phyloP scores from a whole-genome alignment of 2,888 invertebrate genomes.

The Lithophane ornitopus region DNA sequence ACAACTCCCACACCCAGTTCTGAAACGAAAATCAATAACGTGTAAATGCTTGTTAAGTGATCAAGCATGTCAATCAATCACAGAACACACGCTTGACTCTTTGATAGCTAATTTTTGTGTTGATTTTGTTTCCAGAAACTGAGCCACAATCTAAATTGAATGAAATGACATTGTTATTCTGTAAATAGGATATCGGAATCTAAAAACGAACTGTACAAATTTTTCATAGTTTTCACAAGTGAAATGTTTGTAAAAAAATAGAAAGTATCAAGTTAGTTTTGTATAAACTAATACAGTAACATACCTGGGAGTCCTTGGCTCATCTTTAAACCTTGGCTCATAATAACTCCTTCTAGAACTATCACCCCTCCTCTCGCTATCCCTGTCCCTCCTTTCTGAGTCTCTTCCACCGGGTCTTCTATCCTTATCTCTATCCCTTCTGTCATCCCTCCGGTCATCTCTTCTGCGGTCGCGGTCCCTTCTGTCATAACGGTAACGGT shows the following conservation, averaged over 20 bases:
- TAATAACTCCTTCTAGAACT: slow-evolving; percentile 88
- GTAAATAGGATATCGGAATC: neutral
- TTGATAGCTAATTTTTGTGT: neutral
- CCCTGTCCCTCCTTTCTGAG: slow-evolving; percentile 75
- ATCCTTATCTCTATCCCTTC: slow-evolving; percentile 71
- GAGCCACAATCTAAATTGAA: neutral
- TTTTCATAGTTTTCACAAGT: neutral
- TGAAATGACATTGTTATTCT: too few relatives aligned
- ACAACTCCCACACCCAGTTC: too few relatives aligned
- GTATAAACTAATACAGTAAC: neutral
- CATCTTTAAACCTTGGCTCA: slow-evolving; percentile 94
- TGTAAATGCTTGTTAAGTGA: neutral
- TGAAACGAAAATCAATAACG: neutral
- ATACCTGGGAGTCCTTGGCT: slow-evolving; percentile 95
- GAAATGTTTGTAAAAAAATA: neutral
- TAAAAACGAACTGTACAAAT: neutral
- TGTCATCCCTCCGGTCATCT: slow-evolving; percentile 75
- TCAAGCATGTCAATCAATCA: neutral
- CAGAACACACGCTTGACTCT: neutral
- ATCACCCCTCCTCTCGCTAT: slow-evolving; percentile 79
- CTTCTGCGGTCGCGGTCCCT: slow-evolving; percentile 74
- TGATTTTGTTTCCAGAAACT: neutral
- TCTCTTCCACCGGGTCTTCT: slow-evolving; percentile 75
- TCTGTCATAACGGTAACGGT: slow-evolving; percentile 79
- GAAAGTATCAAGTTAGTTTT: neutral